phyloP scores from a whole-genome alignment of 1,140 invertebrate genomes.

The Orussus abietinus region DNA sequence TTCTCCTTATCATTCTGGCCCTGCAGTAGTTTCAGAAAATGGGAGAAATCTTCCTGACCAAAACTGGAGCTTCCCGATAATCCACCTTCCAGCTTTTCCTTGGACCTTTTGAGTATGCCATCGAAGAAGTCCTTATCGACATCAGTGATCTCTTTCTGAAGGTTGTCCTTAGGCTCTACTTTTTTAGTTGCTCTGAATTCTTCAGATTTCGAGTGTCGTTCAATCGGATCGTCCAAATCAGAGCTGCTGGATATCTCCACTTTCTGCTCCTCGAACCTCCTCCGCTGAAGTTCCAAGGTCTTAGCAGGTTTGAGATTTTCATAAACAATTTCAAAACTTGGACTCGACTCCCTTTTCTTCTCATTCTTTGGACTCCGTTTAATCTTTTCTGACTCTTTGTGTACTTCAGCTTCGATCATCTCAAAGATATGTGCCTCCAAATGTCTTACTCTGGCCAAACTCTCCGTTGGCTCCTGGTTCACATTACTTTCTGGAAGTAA shows the following conservation, averaged over 20 bases:
- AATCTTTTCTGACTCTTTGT: conserved; percentile 41
- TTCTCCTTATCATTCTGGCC: conserved; percentile 30
- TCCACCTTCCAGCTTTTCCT: conserved; percentile 37
- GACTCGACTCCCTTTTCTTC: conserved; percentile 28
- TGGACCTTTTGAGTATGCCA: conserved; percentile 36
- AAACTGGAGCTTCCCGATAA: conserved; percentile 46
- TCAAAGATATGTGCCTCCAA: conserved; percentile 49
- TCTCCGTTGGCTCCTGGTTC: conserved; percentile 8
- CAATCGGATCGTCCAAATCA: conserved; percentile 49
- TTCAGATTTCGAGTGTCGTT: conserved; percentile 43
- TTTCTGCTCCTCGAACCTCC: conserved; percentile 42
- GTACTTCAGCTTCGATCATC: conserved; percentile 42
- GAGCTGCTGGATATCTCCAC: conserved; percentile 45
- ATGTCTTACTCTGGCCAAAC: conserved; percentile 28
- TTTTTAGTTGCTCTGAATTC: conserved; percentile 28
- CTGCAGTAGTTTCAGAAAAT: conserved; percentile 46
- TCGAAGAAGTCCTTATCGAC: conserved; percentile 50
- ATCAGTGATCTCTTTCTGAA: conserved; percentile 50
- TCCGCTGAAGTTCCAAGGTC: conserved; percentile 36
- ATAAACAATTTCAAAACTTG: conserved; percentile 31
- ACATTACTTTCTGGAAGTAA: conserved; percentile 28
- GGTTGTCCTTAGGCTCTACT: conserved; percentile 36
- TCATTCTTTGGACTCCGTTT: conserved; percentile 35
- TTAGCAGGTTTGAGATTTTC: conserved; percentile 30
- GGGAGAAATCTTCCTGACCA: conserved; percentile 48